Evolutionary conservation across 2,797 vertebrate genomes (phyloP).

Genomic region (Orestias chungarensis): DNA sequence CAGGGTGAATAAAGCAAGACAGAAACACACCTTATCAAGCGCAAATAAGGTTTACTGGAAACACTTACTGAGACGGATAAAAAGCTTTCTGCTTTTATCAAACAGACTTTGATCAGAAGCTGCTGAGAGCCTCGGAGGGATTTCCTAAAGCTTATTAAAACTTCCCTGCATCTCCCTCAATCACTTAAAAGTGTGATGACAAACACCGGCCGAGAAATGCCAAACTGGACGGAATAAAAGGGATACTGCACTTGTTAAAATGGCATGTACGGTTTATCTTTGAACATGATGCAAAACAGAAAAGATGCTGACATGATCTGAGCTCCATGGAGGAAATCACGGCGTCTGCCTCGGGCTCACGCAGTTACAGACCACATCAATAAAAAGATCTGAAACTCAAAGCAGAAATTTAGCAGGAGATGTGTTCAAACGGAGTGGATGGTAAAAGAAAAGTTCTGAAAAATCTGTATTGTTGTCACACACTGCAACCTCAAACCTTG

Average conservation of each 20-base stretch:
- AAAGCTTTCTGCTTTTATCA: slow-evolving; percentile 8
- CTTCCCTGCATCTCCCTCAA: slow-evolving; percentile 13
- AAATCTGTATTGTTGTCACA: slow-evolving; percentile 6
- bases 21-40: slow-evolving; percentile 20
- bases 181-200: slow-evolving; percentile 34
- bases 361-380: slow-evolving; percentile 7
- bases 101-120: slow-evolving; percentile 17
- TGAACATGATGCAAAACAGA: slow-evolving; percentile 29
- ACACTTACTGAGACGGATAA: slow-evolving; percentile 19
- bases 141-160: slow-evolving; percentile 31
- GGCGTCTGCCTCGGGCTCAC: slow-evolving; percentile 24
- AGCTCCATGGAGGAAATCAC: slow-evolving; percentile 32
- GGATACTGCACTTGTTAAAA: slow-evolving; percentile 19
- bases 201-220: slow-evolving; percentile 40
- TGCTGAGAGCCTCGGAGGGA: slow-evolving; percentile 20
- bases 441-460: slow-evolving; percentile 8
- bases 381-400: slow-evolving; percentile 28
- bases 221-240: slow-evolving; percentile 31
- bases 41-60: slow-evolving; percentile 36
- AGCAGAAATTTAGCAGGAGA: slow-evolving; percentile 21
- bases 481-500: background rate
- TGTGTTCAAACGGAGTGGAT: background rate
- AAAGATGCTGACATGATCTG: background rate
- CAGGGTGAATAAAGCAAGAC: slow-evolving; percentile 7
- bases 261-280: slow-evolving; percentile 24